phyloP scores from a whole-genome alignment of 2,113 vertebrate genomes.

The Ammospiza caudacuta region DNA sequence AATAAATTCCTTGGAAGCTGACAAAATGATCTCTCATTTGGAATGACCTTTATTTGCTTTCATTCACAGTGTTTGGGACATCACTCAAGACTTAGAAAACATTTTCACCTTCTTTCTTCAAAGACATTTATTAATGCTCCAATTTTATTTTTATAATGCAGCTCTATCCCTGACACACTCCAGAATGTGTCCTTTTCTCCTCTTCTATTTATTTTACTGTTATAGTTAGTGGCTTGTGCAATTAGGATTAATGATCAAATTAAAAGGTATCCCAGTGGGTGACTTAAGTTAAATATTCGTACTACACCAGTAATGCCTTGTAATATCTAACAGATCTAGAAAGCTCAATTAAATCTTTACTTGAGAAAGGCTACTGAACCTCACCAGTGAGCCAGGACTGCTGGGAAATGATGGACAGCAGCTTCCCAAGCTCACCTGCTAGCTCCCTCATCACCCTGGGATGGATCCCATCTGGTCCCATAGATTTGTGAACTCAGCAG shows the following conservation, averaged over 20 bases:
- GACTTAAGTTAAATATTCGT: conserved; percentile 12
- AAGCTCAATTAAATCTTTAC: conserved; percentile 32
- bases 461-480: not conserved
- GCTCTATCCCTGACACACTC: rapidly evolving
- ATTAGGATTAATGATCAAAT: conserved; percentile 44
- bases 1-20: not conserved
- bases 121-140: not conserved
- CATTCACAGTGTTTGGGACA: not conserved
- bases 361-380: not conserved
- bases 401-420: not conserved
- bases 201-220: not conserved
- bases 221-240: not conserved
- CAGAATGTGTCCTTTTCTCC: not conserved
- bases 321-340: conserved; percentile 5
- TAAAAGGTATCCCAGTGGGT: not conserved
- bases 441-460: not conserved
- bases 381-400: not conserved
- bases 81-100: not conserved
- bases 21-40: not conserved
- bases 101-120: not conserved
- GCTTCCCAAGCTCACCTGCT: not conserved
- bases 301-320: not conserved
- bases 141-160: not conserved
- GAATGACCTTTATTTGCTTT: not conserved
- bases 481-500: not conserved